phyloP scores from a whole-genome alignment of 2,797 vertebrate genomes.

The Momotus momota region DNA sequence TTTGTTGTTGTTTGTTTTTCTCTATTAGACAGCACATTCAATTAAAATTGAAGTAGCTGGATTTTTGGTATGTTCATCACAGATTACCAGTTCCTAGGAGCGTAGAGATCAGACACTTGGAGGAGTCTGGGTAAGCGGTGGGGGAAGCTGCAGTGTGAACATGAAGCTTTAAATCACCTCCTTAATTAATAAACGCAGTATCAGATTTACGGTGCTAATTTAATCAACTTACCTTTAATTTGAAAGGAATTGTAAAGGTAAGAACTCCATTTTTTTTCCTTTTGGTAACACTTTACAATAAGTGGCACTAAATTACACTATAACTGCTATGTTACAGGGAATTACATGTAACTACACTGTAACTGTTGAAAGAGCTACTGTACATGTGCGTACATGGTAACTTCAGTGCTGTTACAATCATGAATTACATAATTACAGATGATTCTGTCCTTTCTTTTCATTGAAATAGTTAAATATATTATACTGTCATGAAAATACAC shows the following conservation, averaged over 20 bases:
- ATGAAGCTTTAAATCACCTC: constrained; percentile 64
- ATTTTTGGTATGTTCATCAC: constrained; percentile 58
- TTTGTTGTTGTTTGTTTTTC: constrained; percentile 19
- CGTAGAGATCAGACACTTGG: constrained; percentile 45
- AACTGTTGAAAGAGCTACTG: constrained; percentile 77
- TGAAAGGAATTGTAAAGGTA: constrained; percentile 71
- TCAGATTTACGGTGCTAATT: constrained; percentile 67
- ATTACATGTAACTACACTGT: constrained; percentile 82
- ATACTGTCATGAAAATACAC: constrained; percentile 78
- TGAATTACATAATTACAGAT: constrained; percentile 84
- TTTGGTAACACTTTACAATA: constrained; percentile 86
- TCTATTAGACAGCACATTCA: constrained; percentile 38
- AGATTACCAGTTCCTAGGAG: constrained; percentile 71
- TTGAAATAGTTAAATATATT: constrained; percentile 74
- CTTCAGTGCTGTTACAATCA: constrained; percentile 80
- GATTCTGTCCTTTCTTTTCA: constrained; percentile 76
- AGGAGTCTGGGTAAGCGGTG: constrained; percentile 42
- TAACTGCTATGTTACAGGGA: constrained; percentile 86
- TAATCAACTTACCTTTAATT: constrained; percentile 69
- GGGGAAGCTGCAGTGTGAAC: constrained; percentile 49
- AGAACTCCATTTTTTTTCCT: constrained; percentile 68
- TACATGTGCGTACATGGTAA: constrained; percentile 81
- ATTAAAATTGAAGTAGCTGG: constrained; percentile 47
- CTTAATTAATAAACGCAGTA: constrained; percentile 69
- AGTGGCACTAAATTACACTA: constrained; percentile 88